Conservation (phyloP, 2,888 invertebrate species). For the Agonum fuliginosum region DNA sequence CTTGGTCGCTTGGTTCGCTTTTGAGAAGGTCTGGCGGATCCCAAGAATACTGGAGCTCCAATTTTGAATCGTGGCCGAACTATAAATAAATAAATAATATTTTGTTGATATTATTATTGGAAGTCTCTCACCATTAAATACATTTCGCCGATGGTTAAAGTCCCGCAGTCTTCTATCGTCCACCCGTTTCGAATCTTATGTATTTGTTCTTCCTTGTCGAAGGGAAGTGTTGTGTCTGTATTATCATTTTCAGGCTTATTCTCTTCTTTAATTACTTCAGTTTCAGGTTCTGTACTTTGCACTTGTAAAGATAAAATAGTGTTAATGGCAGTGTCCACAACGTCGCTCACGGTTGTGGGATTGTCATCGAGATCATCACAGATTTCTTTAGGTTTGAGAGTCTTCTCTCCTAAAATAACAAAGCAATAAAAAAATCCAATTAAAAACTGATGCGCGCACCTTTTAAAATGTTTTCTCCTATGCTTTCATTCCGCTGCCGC, state of each 20-base stretch:
- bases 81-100: constrained; percentile 68
- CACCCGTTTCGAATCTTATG: constrained; percentile 81
- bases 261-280: constrained; percentile 72
- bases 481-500: constrained; percentile 70
- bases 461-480: constrained; percentile 57
- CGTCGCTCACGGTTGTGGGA: constrained; percentile 63
- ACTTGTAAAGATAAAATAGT: constrained; percentile 68
- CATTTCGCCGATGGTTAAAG: constrained; percentile 91
- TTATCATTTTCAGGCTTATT: constrained; percentile 67
- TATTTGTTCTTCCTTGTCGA: constrained; percentile 64
- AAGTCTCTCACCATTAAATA: constrained; percentile 84
- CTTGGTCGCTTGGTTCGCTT: constrained; percentile 48
- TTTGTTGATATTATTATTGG: background rate
- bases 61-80: constrained; percentile 84
- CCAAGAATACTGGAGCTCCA: constrained; percentile 89
- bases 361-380: constrained; percentile 56
- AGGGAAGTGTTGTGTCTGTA: constrained; percentile 59
- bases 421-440: too few species aligned
- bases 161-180: constrained; percentile 84
- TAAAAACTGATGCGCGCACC: background rate
- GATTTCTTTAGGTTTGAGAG: constrained; percentile 46
- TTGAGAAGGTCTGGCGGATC: constrained; percentile 70
- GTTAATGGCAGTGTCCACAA: constrained; percentile 68
- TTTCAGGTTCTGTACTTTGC: constrained; percentile 74
- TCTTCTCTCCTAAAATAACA: constrained; percentile 61